These are phyloP conservation scores for Parotia lawesii DNA, from an alignment of 2,113 vertebrate genomes.

Conservation along the genomic window DNA sequence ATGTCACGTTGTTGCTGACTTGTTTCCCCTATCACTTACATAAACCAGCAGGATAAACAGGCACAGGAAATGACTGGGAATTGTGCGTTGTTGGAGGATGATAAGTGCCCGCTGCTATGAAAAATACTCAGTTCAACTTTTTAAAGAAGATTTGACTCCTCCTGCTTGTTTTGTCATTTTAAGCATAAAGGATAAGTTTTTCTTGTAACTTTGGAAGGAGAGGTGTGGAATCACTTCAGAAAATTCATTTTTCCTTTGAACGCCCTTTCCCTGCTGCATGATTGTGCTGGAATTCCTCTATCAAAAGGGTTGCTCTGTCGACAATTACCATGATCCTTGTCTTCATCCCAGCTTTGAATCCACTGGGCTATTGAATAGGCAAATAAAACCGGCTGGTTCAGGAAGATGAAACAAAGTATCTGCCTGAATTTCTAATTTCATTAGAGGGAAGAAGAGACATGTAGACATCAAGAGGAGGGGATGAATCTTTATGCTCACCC, in stretches of 20 bases:
- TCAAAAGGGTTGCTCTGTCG: neutral
- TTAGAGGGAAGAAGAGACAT: neutral
- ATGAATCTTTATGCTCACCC: neutral
- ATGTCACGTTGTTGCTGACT: neutral
- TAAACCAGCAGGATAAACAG: slow-evolving; percentile 13
- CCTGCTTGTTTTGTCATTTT: neutral
- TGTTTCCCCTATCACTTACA: slow-evolving; percentile 10
- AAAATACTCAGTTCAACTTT: neutral
- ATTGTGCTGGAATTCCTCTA: neutral
- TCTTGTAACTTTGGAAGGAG: neutral
- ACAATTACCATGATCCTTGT: neutral
- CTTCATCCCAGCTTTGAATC: neutral
- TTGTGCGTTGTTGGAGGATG: neutral
- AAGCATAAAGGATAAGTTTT: neutral
- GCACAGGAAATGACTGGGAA: neutral
- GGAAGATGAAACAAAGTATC: slow-evolving; percentile 13
- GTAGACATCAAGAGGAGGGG: slow-evolving; percentile 15
- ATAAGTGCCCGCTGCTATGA: neutral
- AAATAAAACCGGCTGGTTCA: slow-evolving; percentile 46
- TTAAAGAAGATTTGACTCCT: neutral
- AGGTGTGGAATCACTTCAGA: slow-evolving; percentile 8
- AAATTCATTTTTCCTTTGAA: slow-evolving; percentile 12
- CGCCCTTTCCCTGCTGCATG: neutral
- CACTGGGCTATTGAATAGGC: slow-evolving; percentile 8
- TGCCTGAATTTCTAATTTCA: neutral